phyloP scores from a whole-genome alignment of 2,888 invertebrate species.

The Pachliopta kotzebuea region DNA sequence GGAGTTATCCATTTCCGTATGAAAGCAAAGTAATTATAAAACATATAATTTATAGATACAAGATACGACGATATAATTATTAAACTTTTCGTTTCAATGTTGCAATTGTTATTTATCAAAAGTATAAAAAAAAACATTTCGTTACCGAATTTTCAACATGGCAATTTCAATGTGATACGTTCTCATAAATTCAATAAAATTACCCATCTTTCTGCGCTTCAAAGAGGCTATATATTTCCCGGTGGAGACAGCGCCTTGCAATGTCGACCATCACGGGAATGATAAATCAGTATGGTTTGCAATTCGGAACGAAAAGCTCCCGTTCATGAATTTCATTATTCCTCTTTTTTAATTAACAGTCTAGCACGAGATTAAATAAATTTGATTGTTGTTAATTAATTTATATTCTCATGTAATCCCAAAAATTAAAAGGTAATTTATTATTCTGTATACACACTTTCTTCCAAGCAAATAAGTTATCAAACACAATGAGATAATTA shows the following conservation, averaged over 20 bases:
- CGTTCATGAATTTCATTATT: slow-evolving; percentile 42
- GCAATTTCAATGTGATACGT: slow-evolving; percentile 69
- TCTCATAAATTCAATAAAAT: slow-evolving; percentile 76
- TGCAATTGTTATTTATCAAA: slow-evolving; percentile 13
- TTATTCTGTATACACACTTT: slow-evolving; percentile 21
- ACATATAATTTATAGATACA: too few relatives aligned
- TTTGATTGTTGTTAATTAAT: slow-evolving; percentile 24
- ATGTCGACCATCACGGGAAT: slow-evolving; percentile 69
- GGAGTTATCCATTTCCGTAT: too few relatives aligned
- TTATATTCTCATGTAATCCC: slow-evolving; percentile 11
- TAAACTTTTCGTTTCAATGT: too few relatives aligned
- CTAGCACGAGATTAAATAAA: slow-evolving; percentile 22
- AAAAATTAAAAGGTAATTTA: slow-evolving; percentile 20
- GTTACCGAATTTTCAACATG: slow-evolving; percentile 63
- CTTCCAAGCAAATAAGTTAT: slow-evolving; percentile 24
- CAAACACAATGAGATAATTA: slow-evolving; percentile 25
- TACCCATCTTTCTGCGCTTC: slow-evolving; percentile 77
- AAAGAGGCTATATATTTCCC: slow-evolving; percentile 74
- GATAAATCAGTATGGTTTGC: slow-evolving; percentile 67
- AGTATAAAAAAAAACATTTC: slow-evolving; percentile 57
- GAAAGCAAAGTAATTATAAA: too few relatives aligned
- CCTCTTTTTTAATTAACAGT: slow-evolving; percentile 29
- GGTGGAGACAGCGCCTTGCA: slow-evolving; percentile 67
- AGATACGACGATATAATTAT: too few relatives aligned
- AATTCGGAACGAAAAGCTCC: slow-evolving; percentile 47